phyloP scores from a whole-genome alignment of 2,888 invertebrate genomes.

The Carterocephalus palaemon region DNA sequence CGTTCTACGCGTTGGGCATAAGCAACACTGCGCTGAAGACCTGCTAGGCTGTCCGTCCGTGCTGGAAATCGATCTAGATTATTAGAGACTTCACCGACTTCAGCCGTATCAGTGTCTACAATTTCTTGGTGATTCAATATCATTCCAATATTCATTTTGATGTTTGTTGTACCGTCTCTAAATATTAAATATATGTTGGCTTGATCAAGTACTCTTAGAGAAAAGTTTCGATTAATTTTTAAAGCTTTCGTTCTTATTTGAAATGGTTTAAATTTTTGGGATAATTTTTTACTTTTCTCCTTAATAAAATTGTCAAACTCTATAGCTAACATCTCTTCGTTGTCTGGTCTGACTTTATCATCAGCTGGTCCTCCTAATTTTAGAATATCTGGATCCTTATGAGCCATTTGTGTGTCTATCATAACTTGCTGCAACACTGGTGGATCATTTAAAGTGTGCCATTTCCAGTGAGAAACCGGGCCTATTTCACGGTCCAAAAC shows the following conservation, averaged over 20 bases:
- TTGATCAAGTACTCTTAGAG: conserved; percentile 63
- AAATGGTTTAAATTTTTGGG: conserved; percentile 63
- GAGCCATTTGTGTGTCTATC: conserved; percentile 64
- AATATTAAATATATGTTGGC: conserved; percentile 61
- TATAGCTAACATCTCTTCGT: conserved; percentile 68
- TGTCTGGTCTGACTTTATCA: conserved; percentile 41
- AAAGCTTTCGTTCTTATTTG: conserved; percentile 71
- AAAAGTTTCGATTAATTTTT: conserved; percentile 69
- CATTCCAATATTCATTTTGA: conserved; percentile 71
- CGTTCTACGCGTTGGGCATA: conserved; percentile 52
- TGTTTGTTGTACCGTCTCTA: conserved; percentile 58
- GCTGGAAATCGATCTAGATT: conserved; percentile 39
- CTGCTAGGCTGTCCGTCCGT: conserved; percentile 58
- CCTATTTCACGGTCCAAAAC: conserved; percentile 61
- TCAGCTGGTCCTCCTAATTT: conserved; percentile 45
- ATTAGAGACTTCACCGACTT: conserved; percentile 41
- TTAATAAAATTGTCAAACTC: conserved; percentile 69
- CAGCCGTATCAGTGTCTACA: conserved; percentile 56
- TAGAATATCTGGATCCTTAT: conserved; percentile 59
- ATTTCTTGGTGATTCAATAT: conserved; percentile 72
- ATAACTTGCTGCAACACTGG: conserved; percentile 69
- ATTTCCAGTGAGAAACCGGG: conserved; percentile 68
- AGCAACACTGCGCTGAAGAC: conserved; percentile 52
- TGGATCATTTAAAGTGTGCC: conserved; percentile 70
- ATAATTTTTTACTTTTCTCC: conserved; percentile 61